phyloP scores from a whole-genome alignment of 2,888 invertebrate genomes.

The Protodeltote pygarga region DNA sequence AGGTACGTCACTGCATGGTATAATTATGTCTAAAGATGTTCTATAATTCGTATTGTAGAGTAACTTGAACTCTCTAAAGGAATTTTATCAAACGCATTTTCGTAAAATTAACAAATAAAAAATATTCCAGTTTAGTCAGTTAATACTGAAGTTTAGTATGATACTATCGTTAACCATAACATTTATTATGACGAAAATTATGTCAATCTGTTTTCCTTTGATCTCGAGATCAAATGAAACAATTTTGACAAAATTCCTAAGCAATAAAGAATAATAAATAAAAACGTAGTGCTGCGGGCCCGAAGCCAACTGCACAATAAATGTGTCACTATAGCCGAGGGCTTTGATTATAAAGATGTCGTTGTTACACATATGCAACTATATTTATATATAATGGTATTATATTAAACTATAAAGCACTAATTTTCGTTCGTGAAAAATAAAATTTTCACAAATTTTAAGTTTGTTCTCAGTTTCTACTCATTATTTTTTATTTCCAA shows the following conservation, averaged over 20 bases:
- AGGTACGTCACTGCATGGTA: too few species aligned
- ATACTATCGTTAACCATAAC: slow-evolving; percentile 28
- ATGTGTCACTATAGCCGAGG: slow-evolving; percentile 49
- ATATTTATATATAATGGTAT: slow-evolving; percentile 38
- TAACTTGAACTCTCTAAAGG: too few species aligned
- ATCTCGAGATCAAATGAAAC: slow-evolving; percentile 53
- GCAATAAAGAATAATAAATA: slow-evolving; percentile 48
- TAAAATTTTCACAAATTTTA: slow-evolving; percentile 18
- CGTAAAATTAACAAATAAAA: slow-evolving; percentile 18
- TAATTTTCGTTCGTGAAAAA: slow-evolving; percentile 23
- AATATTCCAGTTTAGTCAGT: slow-evolving; percentile 33
- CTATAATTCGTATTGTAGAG: too few species aligned
- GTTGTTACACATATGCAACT: slow-evolving; percentile 48
- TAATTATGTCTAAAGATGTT: too few species aligned
- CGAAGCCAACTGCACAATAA: slow-evolving; percentile 51
- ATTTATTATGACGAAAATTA: slow-evolving; percentile 43
- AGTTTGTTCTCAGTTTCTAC: slow-evolving; percentile 14
- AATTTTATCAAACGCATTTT: too few species aligned
- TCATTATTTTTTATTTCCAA: slow-evolving; percentile 34
- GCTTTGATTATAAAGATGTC: slow-evolving; percentile 49
- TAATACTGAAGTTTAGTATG: slow-evolving; percentile 32
- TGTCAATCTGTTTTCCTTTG: slow-evolving; percentile 49
- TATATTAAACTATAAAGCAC: slow-evolving; percentile 33
- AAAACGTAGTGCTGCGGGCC: slow-evolving; percentile 40
- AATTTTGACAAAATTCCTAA: slow-evolving; percentile 48